Conservation (phyloP, 2,797 vertebrate genomes). For the Momotus momota region DNA sequence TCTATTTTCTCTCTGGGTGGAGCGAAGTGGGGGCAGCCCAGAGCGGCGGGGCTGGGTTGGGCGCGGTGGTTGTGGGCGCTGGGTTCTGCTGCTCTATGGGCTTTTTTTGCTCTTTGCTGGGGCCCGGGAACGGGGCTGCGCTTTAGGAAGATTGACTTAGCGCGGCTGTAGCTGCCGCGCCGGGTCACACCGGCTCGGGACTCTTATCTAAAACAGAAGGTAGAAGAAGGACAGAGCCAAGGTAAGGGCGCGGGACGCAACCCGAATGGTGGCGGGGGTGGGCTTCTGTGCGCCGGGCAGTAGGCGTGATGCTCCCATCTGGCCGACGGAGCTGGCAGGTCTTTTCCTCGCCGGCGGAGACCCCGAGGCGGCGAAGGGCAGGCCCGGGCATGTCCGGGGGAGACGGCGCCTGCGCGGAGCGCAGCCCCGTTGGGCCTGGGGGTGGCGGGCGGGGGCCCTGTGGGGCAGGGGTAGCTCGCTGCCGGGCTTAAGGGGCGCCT, state of each 20-base stretch:
- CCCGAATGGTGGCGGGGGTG: fast-evolving
- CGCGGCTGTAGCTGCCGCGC: no score
- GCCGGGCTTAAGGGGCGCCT: not conserved
- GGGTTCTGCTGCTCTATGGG: no score
- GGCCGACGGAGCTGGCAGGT: not conserved
- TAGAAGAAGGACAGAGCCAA: fast-evolving
- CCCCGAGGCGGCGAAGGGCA: not conserved
- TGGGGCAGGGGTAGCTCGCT: not conserved
- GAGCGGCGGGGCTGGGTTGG: no score
- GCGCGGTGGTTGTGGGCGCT: no score
- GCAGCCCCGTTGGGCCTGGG: not conserved
- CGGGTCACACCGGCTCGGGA: no score
- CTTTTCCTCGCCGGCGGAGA: not conserved
- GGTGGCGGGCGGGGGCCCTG: no score
- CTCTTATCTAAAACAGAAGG: fast-evolving
- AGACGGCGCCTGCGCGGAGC: not conserved
- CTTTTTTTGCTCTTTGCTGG: no score
- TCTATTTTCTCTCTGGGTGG: no score
- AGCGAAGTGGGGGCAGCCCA: not conserved
- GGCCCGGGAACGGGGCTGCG: fast-evolving
- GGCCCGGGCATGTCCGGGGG: not conserved
- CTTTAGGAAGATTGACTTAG: no score
- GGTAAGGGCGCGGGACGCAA: not conserved
- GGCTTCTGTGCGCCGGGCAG: not conserved
- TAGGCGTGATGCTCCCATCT: no score